phyloP scores from a whole-genome alignment of 2,113 vertebrate species.

The Herpailurus yagouaroundi region DNA sequence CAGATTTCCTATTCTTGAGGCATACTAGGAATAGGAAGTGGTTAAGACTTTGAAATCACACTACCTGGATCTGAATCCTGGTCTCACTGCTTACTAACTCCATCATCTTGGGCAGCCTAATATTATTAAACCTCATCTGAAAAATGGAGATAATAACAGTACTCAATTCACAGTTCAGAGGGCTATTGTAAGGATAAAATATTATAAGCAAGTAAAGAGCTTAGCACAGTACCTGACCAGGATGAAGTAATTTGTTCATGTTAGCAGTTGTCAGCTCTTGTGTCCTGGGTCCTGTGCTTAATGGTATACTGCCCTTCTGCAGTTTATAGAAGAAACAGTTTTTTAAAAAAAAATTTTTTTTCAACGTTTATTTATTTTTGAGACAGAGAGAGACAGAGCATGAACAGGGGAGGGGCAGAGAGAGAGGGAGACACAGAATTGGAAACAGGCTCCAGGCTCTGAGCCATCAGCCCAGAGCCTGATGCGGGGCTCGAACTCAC shows the following conservation, averaged over 20 bases:
- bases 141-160: constrained; percentile 58
- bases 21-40: not conserved
- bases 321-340: constrained; percentile 34
- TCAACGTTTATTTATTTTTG: no score
- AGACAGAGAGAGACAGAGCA: no score
- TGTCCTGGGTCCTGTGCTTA: not conserved
- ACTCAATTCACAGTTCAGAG: constrained; percentile 41
- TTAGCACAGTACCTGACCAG: constrained; percentile 12
- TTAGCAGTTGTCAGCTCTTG: constrained; percentile 19
- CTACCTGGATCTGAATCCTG: constrained; percentile 11
- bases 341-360: no score
- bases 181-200: constrained; percentile 39
- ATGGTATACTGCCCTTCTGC: not conserved
- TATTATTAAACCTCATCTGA: constrained; percentile 63
- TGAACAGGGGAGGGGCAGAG: no score
- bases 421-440: no score
- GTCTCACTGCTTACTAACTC: not conserved
- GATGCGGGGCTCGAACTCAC: no score
- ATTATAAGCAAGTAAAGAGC: constrained; percentile 66
- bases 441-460: no score
- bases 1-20: not conserved
- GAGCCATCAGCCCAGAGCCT: no score
- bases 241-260: constrained; percentile 47
- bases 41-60: constrained; percentile 50
- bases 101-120: not conserved